These are phyloP conservation scores for Cylindroiulus punctatus DNA, from an alignment of 2,888 invertebrate genomes.

Conservation along the genomic window DNA sequence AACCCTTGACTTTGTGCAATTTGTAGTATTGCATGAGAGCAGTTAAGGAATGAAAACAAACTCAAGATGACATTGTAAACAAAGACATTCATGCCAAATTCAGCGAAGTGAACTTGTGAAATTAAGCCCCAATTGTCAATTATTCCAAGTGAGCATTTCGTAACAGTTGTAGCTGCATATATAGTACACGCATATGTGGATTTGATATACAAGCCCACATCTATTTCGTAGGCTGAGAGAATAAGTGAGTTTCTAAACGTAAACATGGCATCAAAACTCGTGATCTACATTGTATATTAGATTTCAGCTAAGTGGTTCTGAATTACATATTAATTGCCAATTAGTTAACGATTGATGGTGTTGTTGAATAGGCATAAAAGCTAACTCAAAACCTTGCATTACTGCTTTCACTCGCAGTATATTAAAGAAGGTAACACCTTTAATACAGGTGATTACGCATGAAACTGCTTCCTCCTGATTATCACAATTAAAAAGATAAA, in stretches of 20 bases:
- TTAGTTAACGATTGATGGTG: background rate
- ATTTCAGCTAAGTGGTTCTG: background rate
- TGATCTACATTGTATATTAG: background rate
- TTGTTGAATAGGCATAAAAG: background rate
- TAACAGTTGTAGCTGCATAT: background rate
- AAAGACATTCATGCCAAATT: background rate
- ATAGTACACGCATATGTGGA: background rate
- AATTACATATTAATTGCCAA: background rate
- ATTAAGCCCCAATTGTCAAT: background rate
- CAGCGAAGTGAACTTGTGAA: constrained; percentile 12
- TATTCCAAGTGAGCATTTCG: background rate
- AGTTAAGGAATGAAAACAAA: constrained; percentile 8
- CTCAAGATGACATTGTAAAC: background rate
- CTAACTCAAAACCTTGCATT: background rate
- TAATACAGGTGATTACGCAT: too few species aligned
- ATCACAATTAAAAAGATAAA: too few species aligned
- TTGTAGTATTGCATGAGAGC: background rate
- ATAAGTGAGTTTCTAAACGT: background rate
- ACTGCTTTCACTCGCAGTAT: too few species aligned
- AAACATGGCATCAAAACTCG: background rate
- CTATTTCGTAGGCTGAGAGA: background rate
- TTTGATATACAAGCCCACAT: background rate
- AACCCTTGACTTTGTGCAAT: constrained; percentile 40
- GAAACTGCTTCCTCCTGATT: too few species aligned
- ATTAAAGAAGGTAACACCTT: too few species aligned